Evolutionary conservation across 2,113 vertebrate species (phyloP), one percentile per base, ranked within the genome.

Genomic region (Chascanopsetta lugubris): DNA sequence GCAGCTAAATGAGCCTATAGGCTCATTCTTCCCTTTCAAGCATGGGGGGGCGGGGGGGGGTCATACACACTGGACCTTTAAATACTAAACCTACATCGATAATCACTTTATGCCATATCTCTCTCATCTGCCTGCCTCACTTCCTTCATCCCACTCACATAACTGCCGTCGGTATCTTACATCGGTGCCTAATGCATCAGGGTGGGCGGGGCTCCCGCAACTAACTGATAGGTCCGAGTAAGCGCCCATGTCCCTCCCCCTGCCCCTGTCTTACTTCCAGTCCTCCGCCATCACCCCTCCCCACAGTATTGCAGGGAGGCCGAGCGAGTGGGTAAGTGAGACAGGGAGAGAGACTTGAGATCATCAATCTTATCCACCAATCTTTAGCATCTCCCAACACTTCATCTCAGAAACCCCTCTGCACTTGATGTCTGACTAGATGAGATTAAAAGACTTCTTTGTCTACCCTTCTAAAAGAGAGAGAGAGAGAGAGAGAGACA

Each of bases 361-460:
- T 75, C 65, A 75, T 87, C 48, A 77, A 75, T 85, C 79, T 83
- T 61, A 68, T 61, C 61, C 49, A 67, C 54, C 62, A 62, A 56
- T 66, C 75, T 80, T 81, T 59, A 65, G 50, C 40, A 55, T 75
- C 76, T 84, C 67, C 67, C 20, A 49, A 77, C 75, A 80, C 61
- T 75, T 80, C 51, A 74, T 84, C 70, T 72, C 50, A 80, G 63
- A 87, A 81, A 64, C 9, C 72, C 40, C 58, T 69, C 42, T 59
- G 61, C 46, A 76, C 65, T 72, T 75, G 63, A 80, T 69, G 80
- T 75, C 61, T 61, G 49, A 64, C 67, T 76, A 66, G 77, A 83
- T 82, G 83, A 72, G 64, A 85, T 82, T 77, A 79, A 86, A 80
- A 57, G 24, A 64, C 74, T 71, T 42, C 38, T 42, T 42, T 42